These are phyloP conservation scores for Drosophila bipectinata DNA, from an alignment of 1,140 invertebrate species.

Conservation along the genomic window DNA sequence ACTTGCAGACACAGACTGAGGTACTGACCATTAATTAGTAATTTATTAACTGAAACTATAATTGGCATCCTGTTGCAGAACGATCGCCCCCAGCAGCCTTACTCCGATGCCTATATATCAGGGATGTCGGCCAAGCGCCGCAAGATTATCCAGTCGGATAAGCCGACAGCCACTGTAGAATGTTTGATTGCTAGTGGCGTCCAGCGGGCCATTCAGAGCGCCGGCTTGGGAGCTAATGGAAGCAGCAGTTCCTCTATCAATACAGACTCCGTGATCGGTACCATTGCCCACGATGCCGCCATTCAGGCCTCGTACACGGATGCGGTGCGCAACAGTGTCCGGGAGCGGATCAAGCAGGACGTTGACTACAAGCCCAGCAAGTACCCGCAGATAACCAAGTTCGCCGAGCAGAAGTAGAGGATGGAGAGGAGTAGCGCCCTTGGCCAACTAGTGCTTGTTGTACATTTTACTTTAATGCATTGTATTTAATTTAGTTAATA, in stretches of 20 bases:
- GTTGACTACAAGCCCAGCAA: constrained; percentile 71
- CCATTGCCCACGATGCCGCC: constrained; percentile 68
- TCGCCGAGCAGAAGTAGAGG: constrained; percentile 74
- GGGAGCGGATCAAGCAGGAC: constrained; percentile 76
- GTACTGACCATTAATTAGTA: constrained; percentile 69
- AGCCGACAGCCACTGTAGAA: constrained; percentile 83
- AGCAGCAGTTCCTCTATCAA: constrained; percentile 57
- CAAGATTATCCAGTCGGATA: constrained; percentile 87
- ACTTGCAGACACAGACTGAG: constrained; percentile 87
- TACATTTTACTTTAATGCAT: constrained; percentile 72
- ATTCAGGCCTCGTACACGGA: constrained; percentile 72
- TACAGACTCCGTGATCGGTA: constrained; percentile 56
- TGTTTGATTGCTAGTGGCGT: constrained; percentile 84
- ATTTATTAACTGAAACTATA: not conserved
- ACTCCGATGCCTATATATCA: constrained; percentile 93
- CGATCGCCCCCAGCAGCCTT: constrained; percentile 70
- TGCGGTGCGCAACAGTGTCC: constrained; percentile 63
- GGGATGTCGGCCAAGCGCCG: constrained; percentile 92
- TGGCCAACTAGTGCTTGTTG: constrained; percentile 59
- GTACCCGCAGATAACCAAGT: constrained; percentile 83
- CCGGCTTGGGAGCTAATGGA: constrained; percentile 83
- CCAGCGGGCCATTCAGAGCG: constrained; percentile 84
- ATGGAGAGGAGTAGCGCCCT: not conserved
- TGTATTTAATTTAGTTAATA: constrained; percentile 77
- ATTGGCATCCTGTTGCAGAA: constrained; percentile 14